These are phyloP conservation scores for Clarias macrocephalus DNA, from an alignment of 2,113 vertebrate genomes.

Conservation along the genomic window DNA sequence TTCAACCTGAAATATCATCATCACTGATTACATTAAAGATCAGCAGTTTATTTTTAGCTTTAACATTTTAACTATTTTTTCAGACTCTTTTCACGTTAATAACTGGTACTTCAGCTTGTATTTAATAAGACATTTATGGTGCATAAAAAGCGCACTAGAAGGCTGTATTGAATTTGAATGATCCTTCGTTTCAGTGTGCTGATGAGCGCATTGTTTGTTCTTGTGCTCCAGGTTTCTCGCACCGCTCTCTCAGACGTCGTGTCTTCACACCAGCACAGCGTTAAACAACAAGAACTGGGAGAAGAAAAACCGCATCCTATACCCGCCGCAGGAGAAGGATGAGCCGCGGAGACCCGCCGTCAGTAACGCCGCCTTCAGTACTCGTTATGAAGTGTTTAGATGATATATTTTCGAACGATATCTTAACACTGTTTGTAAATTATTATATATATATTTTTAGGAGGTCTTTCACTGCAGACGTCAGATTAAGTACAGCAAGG, in stretches of 20 bases:
- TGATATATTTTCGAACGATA: neutral
- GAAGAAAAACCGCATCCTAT: slow-evolving; percentile 80
- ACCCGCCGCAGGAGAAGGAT: slow-evolving; percentile 83
- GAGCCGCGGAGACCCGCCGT: slow-evolving; percentile 89
- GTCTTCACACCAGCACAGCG: slow-evolving; percentile 75
- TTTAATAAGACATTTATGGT: neutral
- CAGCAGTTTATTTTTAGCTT: too few relatives aligned
- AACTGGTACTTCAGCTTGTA: too few relatives aligned
- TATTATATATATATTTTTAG: slow-evolving; percentile 65
- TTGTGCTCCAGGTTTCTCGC: slow-evolving; percentile 66
- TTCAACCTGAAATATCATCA: too few relatives aligned
- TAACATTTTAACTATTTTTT: too few relatives aligned
- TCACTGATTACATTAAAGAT: too few relatives aligned
- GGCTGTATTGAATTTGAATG: neutral
- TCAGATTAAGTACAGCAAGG: slow-evolving; percentile 95
- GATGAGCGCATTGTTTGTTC: neutral
- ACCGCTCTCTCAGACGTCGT: slow-evolving; percentile 55
- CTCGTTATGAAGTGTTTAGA: neutral
- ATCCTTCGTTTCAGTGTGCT: neutral
- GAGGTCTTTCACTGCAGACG: slow-evolving; percentile 88
- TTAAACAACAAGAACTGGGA: slow-evolving; percentile 80
- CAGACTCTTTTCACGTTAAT: too few relatives aligned
- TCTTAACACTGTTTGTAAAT: neutral
- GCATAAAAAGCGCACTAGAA: neutral
- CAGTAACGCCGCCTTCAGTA: slow-evolving; percentile 57